Base-by-base conservation (phyloP, 92 coral and sea anemone genomes). In the Phymanthus crucifer region DNA sequence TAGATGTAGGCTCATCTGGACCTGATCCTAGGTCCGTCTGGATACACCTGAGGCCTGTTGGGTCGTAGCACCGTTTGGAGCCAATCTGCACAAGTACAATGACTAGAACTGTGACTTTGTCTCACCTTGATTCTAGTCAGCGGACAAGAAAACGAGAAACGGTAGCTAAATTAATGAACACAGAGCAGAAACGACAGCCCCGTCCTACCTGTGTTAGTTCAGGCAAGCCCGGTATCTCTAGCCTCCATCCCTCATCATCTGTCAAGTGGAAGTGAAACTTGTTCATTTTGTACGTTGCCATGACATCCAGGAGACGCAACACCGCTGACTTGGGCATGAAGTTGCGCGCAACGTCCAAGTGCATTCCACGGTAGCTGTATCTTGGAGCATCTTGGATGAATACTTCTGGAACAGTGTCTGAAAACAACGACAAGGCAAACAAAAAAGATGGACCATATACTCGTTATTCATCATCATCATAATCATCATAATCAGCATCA, bases 221-320 rank as follows among this genome's bases (percentile, higher is more conserved):
- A 14, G 85, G 90, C 11, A 94, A 80, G 57, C 93, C 98, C 24
- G 98, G 97, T 32, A 94, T 94, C 78, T 94, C 97, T 47, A 94
- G 84, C 65, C 98, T 79, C 98, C 98, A 94, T 5, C 98, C 98
- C 65, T 94, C 98, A 56, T 88, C 95, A 54, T 94, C 98, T 19
- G 97, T 81, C 66, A 94, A 82, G 54, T 92, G 98, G 26, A 94
- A 88, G 54, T 94, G 98, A 24, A 94, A 83, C 66, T 94, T 94
- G 88, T 94, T 94, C 93, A 94, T 33, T 87, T 94, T 94, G 89
- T 92, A 94, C 90, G 85, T 92, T 36, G 97, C 91, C 98, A 94
- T 94, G 64, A 70, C 97, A 31, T 92, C 94, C 77, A 94, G 74
- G 48, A 90, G 64, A 65, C 90, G 91, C 40, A 94, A 68, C n/a